phyloP scores from a whole-genome alignment of 1,140 invertebrate species.

The Elysia chlorotica region DNA sequence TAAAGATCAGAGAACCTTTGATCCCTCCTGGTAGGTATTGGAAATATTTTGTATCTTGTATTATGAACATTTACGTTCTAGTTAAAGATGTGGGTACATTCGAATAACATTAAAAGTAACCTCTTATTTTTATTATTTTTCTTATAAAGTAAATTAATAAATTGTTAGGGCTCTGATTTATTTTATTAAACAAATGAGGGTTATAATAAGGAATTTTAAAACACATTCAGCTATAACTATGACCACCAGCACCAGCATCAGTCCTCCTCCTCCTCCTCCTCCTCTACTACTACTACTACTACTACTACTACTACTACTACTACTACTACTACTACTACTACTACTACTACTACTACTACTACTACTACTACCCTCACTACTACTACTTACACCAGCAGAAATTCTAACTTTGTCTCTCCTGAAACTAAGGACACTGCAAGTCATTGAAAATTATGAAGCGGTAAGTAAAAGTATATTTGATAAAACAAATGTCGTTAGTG shows the following conservation, averaged over 20 bases:
- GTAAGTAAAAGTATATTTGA: neutral
- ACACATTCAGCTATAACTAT: too few species aligned
- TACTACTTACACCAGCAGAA: neutral
- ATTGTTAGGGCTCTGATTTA: too few species aligned
- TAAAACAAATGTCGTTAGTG: neutral
- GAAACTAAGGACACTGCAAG: neutral
- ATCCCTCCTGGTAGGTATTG: too few species aligned
- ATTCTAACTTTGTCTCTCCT: neutral
- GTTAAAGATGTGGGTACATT: too few species aligned
- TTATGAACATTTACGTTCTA: too few species aligned
- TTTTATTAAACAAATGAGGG: too few species aligned
- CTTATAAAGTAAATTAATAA: too few species aligned
- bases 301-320: neutral
- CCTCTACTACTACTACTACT: neutral
- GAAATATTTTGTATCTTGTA: too few species aligned
- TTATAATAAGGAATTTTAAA: too few species aligned
- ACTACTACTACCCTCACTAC: neutral
- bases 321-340: neutral
- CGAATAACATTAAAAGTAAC: too few species aligned
- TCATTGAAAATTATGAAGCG: neutral
- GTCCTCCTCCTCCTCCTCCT: neutral
- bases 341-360: neutral
- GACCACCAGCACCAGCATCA: neutral
- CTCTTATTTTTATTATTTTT: too few species aligned
- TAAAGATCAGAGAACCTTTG: too few species aligned